Conservation (phyloP, 1,140 invertebrate genomes). For the Helicorthomorpha holstii region DNA sequence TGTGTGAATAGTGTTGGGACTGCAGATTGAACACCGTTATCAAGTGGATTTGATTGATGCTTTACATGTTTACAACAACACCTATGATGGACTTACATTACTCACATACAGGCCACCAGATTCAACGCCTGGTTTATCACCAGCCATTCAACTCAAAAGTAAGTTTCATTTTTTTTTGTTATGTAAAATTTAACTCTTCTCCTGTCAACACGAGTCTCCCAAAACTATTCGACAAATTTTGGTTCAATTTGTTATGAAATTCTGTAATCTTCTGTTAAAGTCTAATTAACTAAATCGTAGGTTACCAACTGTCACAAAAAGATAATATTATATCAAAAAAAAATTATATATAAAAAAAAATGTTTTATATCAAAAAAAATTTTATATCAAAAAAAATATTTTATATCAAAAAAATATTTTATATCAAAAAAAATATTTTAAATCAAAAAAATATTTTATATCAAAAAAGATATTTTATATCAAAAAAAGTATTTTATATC, state of each 20-base stretch:
- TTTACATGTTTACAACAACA: slow-evolving; percentile 46
- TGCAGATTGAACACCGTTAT: slow-evolving; percentile 11
- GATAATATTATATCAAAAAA: too few species aligned
- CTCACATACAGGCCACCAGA: slow-evolving; percentile 26
- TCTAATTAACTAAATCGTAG: too few species aligned
- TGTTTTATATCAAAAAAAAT: too few species aligned
- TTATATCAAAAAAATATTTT: too few species aligned
- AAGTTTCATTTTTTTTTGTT: slow-evolving; percentile 2
- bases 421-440: too few species aligned
- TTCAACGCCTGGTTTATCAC: slow-evolving; percentile 41
- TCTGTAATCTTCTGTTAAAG: not conserved
- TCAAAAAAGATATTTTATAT: too few species aligned
- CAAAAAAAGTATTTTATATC: too few species aligned
- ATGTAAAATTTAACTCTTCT: not conserved
- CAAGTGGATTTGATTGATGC: slow-evolving; percentile 44
- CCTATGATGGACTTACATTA: slow-evolving; percentile 41
- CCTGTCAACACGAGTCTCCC: not conserved
- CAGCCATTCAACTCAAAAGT: slow-evolving; percentile 34
- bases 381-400: too few species aligned
- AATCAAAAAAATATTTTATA: too few species aligned
- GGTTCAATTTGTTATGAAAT: not conserved
- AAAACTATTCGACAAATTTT: not conserved
- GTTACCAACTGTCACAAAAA: too few species aligned
- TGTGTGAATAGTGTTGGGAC: slow-evolving; percentile 13
- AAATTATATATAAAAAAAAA: too few species aligned